A percentile compares a stretch with the other conserved stretches of the same genome.
Conservation (phyloP, 2,113 vertebrate species). For the Ictidomys tridecemlineatus region DNA sequence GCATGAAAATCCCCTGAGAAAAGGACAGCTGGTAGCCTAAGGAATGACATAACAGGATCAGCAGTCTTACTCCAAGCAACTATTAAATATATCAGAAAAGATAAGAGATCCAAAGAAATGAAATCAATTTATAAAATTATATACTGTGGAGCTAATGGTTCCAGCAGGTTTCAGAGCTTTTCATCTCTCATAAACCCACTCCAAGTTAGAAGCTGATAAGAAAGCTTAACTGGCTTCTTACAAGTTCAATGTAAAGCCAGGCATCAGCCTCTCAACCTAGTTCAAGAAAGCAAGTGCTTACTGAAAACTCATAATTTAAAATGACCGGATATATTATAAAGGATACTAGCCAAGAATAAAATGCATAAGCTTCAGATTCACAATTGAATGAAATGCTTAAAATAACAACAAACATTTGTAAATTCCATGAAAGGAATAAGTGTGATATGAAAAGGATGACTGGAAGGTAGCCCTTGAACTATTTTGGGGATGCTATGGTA, state of each 20-base stretch:
- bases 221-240: not conserved
- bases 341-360: not conserved
- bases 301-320: not conserved
- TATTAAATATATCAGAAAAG: not conserved
- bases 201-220: not conserved
- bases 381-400: not conserved
- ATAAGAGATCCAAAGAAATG: conserved; percentile 37
- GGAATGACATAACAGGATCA: conserved; percentile 17
- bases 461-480: not conserved
- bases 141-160: not conserved
- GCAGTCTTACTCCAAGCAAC: not conserved
- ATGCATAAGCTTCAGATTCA: not conserved
- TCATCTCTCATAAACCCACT: not conserved
- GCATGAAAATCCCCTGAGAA: conserved; percentile 49
- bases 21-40: conserved; percentile 47
- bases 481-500: not conserved
- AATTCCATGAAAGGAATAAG: not conserved
- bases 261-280: not conserved
- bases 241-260: not conserved
- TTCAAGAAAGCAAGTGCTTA: not conserved
- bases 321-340: not conserved
- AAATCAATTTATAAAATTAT: conserved; percentile 7
- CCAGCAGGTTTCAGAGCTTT: not conserved
- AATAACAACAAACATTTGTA: not conserved
- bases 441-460: not conserved